phyloP scores from a whole-genome alignment of 2,113 vertebrate species.

The Thalassoma bifasciatum region DNA sequence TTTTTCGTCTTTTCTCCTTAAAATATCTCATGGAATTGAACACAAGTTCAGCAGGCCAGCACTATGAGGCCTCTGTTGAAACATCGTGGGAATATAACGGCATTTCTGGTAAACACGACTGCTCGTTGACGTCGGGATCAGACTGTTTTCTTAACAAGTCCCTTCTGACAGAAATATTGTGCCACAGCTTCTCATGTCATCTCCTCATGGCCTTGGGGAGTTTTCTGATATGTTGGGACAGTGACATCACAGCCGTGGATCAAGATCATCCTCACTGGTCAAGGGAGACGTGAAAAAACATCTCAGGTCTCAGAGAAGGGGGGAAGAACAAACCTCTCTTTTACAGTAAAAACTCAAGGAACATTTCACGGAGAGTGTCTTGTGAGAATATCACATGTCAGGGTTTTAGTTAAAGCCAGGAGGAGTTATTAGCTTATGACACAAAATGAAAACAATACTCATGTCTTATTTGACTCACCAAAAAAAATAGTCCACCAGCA shows the following conservation, averaged over 20 bases:
- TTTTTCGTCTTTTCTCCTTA: neutral
- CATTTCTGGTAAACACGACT: slow-evolving; percentile 8
- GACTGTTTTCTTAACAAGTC: slow-evolving; percentile 51
- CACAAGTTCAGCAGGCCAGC: slow-evolving; percentile 42
- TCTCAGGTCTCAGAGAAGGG: neutral
- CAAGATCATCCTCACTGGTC: neutral
- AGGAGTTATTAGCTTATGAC: no score
- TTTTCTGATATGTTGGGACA: slow-evolving; percentile 20
- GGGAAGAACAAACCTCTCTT: neutral
- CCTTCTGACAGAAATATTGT: slow-evolving; percentile 24
- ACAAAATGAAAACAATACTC: no score
- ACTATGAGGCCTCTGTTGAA: slow-evolving; percentile 15
- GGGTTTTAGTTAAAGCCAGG: no score
- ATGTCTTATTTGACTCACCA: no score
- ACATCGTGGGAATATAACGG: slow-evolving; percentile 51
- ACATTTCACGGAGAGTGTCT: neutral
- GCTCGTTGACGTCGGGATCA: slow-evolving; percentile 24
- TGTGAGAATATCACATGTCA: neutral
- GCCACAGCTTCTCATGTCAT: slow-evolving; percentile 27
- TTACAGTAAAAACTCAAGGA: neutral
- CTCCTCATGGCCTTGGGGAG: neutral
- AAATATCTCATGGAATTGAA: slow-evolving; percentile 40
- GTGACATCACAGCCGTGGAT: slow-evolving; percentile 6
- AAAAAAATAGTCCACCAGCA: no score
- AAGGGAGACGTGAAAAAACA: neutral